Percentiles rank a stretch among this genome's conserved stretches.
Evolutionary conservation across 2,113 vertebrate species (phyloP).

Genomic region (Uropsilus gracilis): DNA sequence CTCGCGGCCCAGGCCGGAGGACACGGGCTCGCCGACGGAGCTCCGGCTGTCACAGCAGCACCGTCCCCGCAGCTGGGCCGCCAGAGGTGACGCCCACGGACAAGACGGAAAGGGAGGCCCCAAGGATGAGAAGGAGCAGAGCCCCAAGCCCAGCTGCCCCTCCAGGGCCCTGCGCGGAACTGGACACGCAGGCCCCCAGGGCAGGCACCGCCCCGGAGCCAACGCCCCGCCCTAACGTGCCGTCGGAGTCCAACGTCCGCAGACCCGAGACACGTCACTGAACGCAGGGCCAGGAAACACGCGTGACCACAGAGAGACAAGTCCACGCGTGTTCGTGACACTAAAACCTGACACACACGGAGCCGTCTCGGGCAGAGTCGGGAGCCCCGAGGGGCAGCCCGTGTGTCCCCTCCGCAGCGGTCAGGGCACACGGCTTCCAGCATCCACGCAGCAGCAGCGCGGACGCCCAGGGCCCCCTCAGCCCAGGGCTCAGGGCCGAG

Average conservation of each 20-base stretch:
- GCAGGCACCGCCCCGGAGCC: too few relatives aligned
- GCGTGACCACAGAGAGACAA: neutral
- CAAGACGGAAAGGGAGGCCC: too few relatives aligned
- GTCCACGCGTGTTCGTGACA: neutral
- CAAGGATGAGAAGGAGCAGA: accelerated
- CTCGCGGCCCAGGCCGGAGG: neutral
- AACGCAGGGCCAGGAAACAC: neutral
- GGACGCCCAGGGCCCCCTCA: too few relatives aligned
- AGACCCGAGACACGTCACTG: neutral
- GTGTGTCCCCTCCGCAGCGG: too few relatives aligned
- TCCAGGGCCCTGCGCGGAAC: accelerated
- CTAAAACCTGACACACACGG: too few relatives aligned
- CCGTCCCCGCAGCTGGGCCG: neutral
- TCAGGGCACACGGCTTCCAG: too few relatives aligned
- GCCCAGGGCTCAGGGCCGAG: neutral
- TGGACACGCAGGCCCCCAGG: neutral
- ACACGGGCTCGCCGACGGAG: too few relatives aligned
- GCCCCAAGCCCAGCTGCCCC: neutral
- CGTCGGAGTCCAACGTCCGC: too few relatives aligned
- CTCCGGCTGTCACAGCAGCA: neutral
- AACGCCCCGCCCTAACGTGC: neutral
- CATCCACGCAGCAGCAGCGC: too few relatives aligned
- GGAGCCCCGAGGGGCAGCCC: too few relatives aligned
- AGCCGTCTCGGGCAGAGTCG: too few relatives aligned
- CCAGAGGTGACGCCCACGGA: neutral